phyloP scores from a whole-genome alignment of 2,888 invertebrate genomes.

The Chydorus sphaericus region DNA sequence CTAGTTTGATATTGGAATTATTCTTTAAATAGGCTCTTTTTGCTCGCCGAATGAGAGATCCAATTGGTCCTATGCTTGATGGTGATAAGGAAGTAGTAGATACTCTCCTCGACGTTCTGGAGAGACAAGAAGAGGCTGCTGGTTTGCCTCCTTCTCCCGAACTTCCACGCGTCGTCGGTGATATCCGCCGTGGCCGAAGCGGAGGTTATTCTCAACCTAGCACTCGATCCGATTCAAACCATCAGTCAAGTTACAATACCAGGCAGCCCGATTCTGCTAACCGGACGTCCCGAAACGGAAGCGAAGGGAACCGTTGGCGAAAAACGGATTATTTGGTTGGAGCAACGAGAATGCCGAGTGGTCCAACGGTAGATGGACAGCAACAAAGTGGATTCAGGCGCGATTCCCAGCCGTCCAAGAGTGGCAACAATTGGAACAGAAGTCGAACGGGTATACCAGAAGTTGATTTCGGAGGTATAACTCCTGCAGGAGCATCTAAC shows the following conservation, averaged over 20 bases:
- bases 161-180: not conserved
- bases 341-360: no score
- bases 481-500: no score
- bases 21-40: conserved; percentile 36
- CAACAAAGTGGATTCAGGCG: no score
- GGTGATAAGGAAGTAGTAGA: not conserved
- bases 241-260: not conserved
- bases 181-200: not conserved
- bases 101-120: not conserved
- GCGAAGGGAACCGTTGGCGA: no score
- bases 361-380: no score
- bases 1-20: not conserved
- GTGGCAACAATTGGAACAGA: no score
- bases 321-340: no score
- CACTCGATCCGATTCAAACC: not conserved
- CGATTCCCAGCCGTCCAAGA: no score
- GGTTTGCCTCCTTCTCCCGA: not conserved
- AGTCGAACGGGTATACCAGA: no score
- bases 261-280: no score
- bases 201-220: not conserved
- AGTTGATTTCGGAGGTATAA: no score
- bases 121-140: not conserved
- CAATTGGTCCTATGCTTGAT: not conserved
- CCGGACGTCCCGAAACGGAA: no score
- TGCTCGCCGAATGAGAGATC: conserved; percentile 28